Evolutionary conservation across 2,888 invertebrate genomes (phyloP).

Genomic region (Marasmarcha lunaedactyla): DNA sequence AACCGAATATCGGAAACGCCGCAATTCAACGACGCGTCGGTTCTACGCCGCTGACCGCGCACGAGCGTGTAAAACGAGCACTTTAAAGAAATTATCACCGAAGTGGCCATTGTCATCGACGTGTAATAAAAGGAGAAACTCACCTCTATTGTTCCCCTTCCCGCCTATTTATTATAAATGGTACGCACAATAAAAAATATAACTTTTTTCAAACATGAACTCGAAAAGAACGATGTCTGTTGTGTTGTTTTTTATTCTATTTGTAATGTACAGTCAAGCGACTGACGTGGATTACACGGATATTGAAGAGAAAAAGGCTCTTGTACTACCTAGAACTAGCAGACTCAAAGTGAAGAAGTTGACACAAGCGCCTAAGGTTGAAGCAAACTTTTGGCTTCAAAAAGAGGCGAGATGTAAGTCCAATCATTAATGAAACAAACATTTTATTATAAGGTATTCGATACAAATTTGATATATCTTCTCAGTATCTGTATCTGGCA

Average conservation of each 20-base stretch:
- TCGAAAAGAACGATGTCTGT: constrained; percentile 16
- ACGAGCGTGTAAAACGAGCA: too few relatives aligned
- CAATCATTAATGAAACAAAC: too few relatives aligned
- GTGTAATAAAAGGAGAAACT: constrained; percentile 31
- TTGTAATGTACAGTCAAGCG: constrained; percentile 22
- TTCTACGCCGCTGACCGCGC: too few relatives aligned
- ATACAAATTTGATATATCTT: too few relatives aligned
- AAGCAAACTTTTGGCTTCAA: constrained; percentile 40
- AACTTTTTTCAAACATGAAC: neutral
- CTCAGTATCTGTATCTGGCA: too few relatives aligned
- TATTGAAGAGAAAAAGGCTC: constrained; percentile 8
- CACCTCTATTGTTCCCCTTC: constrained; percentile 32
- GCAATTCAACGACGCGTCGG: too few relatives aligned
- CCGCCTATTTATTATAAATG: constrained; percentile 29
- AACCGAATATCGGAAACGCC: too few relatives aligned
- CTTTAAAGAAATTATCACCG: constrained; percentile 28
- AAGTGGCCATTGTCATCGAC: constrained; percentile 32
- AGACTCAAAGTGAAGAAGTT: constrained; percentile 17
- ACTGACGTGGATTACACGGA: constrained; percentile 17
- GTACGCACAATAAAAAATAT: constrained; percentile 11
- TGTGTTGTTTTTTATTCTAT: constrained; percentile 11
- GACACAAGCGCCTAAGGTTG: constrained; percentile 19
- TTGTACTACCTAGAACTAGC: constrained; percentile 12
- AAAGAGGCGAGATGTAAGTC: neutral
- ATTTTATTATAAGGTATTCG: too few relatives aligned